Conservation (phyloP, 2,797 vertebrate species). For the Danio kyathit region DNA sequence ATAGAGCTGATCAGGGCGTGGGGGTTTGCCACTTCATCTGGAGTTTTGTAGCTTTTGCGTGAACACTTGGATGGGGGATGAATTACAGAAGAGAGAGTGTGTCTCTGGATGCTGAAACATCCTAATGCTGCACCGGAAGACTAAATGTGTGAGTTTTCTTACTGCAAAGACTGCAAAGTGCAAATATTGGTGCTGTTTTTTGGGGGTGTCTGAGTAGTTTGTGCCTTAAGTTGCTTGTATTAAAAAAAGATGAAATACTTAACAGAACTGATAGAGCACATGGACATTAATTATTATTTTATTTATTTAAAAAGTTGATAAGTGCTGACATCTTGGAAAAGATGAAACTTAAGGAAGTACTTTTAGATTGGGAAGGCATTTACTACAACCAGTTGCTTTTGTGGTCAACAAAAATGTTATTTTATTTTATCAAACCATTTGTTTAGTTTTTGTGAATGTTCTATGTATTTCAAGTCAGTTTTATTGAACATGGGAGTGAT, state of each 20-base stretch:
- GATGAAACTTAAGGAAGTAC: neutral
- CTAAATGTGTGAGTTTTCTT: constrained; percentile 3
- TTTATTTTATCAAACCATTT: neutral
- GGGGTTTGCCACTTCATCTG: constrained; percentile 53
- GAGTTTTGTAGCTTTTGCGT: constrained; percentile 68
- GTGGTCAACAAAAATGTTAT: neutral
- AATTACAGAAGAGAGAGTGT: constrained; percentile 49
- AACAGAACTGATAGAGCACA: constrained; percentile 4
- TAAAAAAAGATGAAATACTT: constrained; percentile 6
- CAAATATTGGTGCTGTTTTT: constrained; percentile 1
- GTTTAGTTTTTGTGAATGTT: neutral
- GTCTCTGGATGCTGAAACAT: constrained; percentile 14
- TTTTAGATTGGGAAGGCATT: neutral
- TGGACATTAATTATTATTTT: neutral
- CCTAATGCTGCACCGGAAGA: constrained; percentile 7
- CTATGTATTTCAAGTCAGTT: neutral
- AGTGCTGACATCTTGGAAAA: too few relatives aligned
- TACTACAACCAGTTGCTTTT: neutral
- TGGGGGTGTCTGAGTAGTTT: neutral
- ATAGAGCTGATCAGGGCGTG: constrained; percentile 15
- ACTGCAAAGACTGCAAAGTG: neutral
- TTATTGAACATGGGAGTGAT: neutral
- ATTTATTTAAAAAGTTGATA: too few relatives aligned
- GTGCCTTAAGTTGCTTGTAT: neutral
- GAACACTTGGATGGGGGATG: constrained; percentile 60